These are phyloP conservation scores for Petrocephalus schoutedeni DNA, from an alignment of 2,797 vertebrate genomes.

Conservation along the genomic window DNA sequence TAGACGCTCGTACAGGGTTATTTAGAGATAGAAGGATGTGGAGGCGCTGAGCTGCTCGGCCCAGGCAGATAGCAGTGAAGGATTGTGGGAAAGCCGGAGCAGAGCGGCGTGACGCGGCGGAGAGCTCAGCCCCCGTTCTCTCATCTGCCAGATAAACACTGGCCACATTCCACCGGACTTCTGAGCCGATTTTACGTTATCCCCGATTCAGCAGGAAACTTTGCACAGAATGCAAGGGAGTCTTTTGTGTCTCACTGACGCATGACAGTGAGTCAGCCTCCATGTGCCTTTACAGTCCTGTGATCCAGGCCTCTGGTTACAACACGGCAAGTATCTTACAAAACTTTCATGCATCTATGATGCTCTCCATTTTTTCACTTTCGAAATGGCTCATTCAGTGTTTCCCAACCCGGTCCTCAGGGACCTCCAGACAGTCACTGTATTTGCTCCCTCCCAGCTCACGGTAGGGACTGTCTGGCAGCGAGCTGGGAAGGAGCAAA, in stretches of 20 bases:
- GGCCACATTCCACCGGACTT: neutral
- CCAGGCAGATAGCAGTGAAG: neutral
- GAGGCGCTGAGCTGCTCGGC: neutral
- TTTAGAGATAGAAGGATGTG: neutral
- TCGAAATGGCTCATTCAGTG: neutral
- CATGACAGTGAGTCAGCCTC: neutral
- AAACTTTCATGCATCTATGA: neutral
- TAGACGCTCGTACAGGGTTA: neutral
- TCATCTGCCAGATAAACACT: neutral
- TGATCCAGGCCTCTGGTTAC: neutral
- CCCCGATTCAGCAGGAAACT: conserved; percentile 26
- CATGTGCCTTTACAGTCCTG: neutral
- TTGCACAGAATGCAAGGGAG: conserved; percentile 2
- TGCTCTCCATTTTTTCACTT: neutral
- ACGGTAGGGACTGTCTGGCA: too few species aligned
- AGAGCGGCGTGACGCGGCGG: neutral
- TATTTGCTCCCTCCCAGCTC: too few species aligned
- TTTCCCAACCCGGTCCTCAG: too few species aligned
- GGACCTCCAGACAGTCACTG: too few species aligned
- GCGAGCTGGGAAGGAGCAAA: too few species aligned
- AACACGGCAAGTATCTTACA: neutral
- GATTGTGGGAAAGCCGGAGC: neutral
- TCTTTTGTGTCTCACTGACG: neutral
- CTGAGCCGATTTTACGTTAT: conserved; percentile 19
- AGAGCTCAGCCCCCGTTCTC: neutral